phyloP scores from a whole-genome alignment of 2,113 vertebrate species.

The Recurvirostra avosetta region DNA sequence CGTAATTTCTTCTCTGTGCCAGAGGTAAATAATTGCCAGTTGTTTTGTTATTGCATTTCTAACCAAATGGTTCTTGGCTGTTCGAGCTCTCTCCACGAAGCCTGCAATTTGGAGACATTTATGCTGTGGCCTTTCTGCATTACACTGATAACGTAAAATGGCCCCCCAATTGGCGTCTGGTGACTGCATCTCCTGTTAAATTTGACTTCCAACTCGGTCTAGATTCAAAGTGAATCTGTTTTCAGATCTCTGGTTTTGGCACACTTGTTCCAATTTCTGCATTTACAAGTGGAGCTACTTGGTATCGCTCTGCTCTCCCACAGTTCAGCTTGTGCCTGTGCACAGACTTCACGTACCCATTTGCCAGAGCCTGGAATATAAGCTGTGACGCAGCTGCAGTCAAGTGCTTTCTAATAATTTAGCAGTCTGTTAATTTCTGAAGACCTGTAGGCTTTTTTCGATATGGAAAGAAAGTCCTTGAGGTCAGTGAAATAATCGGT shows the following conservation, averaged over 20 bases:
- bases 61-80: neutral
- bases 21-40: neutral
- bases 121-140: neutral
- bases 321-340: neutral
- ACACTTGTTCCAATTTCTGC: neutral
- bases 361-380: neutral
- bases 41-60: neutral
- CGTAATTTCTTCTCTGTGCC: neutral
- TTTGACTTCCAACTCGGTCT: neutral
- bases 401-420: neutral
- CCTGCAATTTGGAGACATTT: neutral
- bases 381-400: neutral
- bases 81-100: neutral
- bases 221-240: neutral
- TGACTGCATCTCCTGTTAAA: neutral
- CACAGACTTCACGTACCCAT: accelerated
- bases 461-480: too few relatives aligned
- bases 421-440: neutral
- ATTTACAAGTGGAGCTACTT: neutral
- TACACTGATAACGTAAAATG: neutral
- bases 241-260: neutral
- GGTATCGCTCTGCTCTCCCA: neutral
- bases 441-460: neutral
- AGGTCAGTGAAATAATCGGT: neutral
- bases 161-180: accelerated